A percentile compares a stretch with the other conserved stretches of the same genome.
phyloP scores from a whole-genome alignment of 2,888 invertebrate species.

The Diaprepes abbreviatus region DNA sequence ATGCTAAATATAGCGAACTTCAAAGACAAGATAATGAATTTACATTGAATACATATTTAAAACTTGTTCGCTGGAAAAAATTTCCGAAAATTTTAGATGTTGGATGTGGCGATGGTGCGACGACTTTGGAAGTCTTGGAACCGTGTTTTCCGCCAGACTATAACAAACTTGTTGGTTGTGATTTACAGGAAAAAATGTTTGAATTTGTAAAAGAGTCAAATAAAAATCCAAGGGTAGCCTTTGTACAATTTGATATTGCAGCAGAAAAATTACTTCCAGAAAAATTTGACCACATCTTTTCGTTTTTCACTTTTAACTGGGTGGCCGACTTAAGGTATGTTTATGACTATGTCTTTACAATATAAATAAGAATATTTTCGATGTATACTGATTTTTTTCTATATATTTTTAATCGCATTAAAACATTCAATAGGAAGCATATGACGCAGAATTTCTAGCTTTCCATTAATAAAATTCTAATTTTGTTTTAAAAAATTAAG shows the following conservation, averaged over 20 bases:
- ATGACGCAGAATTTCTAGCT: no score
- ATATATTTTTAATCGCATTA: no score
- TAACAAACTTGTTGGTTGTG: no score
- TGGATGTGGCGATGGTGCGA: constrained; percentile 3
- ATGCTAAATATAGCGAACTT: neutral
- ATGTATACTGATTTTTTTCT: no score
- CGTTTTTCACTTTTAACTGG: neutral
- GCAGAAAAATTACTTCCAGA: neutral
- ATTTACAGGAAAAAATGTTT: no score
- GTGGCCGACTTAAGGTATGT: constrained; percentile 1
- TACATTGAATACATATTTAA: neutral
- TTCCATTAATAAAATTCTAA: no score
- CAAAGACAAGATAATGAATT: constrained; percentile 3
- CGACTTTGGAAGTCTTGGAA: neutral
- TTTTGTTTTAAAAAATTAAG: no score
- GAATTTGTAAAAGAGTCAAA: neutral
- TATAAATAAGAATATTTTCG: no score
- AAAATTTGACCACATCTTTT: neutral
- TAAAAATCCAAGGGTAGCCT: neutral
- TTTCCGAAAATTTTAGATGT: neutral
- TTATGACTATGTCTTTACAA: no score
- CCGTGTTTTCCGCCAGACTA: no score
- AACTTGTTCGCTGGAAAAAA: neutral
- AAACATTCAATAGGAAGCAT: no score
- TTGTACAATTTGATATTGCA: neutral